phyloP scores from a whole-genome alignment of 2,797 vertebrate genomes.

The Discoglossus pictus region DNA sequence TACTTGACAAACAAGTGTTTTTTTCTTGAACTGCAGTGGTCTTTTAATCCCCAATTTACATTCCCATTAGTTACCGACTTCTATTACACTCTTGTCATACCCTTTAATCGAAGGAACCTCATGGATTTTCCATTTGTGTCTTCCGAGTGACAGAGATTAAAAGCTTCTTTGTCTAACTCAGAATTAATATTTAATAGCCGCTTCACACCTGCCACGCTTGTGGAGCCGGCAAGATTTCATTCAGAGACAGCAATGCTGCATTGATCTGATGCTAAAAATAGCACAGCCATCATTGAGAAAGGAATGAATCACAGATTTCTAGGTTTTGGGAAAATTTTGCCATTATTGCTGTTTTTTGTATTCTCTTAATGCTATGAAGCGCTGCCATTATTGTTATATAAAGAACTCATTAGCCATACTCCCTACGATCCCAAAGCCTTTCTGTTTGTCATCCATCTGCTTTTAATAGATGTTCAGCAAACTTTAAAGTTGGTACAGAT shows the following conservation, averaged over 20 bases:
- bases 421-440: background rate
- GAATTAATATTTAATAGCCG: constrained; percentile 18
- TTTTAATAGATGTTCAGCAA: background rate
- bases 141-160: background rate
- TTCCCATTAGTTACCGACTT: constrained; percentile 41
- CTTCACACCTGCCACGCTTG: constrained; percentile 29
- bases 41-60: constrained; percentile 3
- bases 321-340: constrained; percentile 6
- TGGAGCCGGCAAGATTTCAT: constrained; percentile 26
- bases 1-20: no score
- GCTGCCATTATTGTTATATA: constrained; percentile 35
- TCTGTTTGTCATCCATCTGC: constrained; percentile 5
- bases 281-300: constrained; percentile 13
- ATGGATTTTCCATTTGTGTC: constrained; percentile 33
- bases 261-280: constrained; percentile 59
- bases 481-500: no score
- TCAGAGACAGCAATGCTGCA: constrained; percentile 25
- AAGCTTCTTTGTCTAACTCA: constrained; percentile 19
- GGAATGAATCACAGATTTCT: constrained; percentile 48
- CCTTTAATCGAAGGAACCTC: constrained; percentile 19
- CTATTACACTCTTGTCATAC: constrained; percentile 51
- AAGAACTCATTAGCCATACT: constrained; percentile 7
- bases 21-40: no score
- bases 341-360: constrained; percentile 39
- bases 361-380: constrained; percentile 51